Evolutionary conservation across 2,113 vertebrate genomes (phyloP), one percentile per base, ranked within the genome.

Genomic region (Columbina picui): DNA sequence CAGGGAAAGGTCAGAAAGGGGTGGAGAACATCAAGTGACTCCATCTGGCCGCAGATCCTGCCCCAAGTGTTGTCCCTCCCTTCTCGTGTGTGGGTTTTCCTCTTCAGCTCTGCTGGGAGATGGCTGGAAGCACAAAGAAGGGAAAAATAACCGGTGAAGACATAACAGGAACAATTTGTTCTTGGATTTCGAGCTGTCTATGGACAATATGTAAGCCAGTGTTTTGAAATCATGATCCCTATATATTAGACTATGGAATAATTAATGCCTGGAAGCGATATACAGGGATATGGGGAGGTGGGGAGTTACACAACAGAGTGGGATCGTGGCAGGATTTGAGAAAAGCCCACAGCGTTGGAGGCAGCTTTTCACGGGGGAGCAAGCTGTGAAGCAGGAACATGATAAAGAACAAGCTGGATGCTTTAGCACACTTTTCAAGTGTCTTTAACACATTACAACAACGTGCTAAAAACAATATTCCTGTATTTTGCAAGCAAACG

Each of bases 121-220:
- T 39, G 49, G 60, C 74, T 94, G 96, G 92, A 96, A 96, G 71
- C 64, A 96, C 83, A 86, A 90, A 84, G 75, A 94, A 17, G 53
- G 50, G 41, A 52, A 79, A 88, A 93, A 79, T 52, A 52, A 84
- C 19, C 0, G 1, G 75, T 59, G 60, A 89, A 89, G 71, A 78
- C 2, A 1, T 81, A 93, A 90, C 55, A 87, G 73, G 93, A 96
- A 96, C 96, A 84, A 68, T 56, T 93, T 94, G 96, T 96, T 95
- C 96, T 95, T 94, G 93, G 83, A 95, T 87, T 94, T 77, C 67
- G 83, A 89, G 76, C 57, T 63, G 75, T 80, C 75, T 63, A 43
- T 4, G 7, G 83, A 89, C 82, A 86, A 45, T 36, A 49, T 7
- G 56, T 60, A 86, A 78, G 68, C 21, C 60, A 52, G 76, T 10